These are phyloP conservation scores for Hartigia nigra DNA, from an alignment of 2,888 invertebrate genomes.

Conservation along the genomic window DNA sequence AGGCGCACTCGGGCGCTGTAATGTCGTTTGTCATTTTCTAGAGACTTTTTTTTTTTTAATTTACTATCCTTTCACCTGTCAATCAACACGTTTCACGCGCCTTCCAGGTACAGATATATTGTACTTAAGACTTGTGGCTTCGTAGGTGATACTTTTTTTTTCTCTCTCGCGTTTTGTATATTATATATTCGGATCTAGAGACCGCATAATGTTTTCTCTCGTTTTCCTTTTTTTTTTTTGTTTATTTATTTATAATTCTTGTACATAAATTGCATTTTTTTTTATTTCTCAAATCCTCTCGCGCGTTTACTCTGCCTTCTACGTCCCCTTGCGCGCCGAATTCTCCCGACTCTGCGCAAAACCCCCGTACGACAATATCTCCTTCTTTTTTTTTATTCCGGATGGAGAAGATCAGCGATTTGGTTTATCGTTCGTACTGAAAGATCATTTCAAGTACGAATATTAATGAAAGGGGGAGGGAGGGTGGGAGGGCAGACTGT, in stretches of 20 bases:
- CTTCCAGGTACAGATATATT: slow-evolving; percentile 56
- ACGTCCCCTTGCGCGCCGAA: neutral
- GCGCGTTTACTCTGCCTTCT: neutral
- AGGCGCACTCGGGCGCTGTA: neutral
- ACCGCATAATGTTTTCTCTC: slow-evolving; percentile 43
- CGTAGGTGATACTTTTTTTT: slow-evolving; percentile 37
- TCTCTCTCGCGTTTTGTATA: slow-evolving; percentile 20
- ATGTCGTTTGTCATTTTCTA: neutral
- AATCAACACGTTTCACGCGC: slow-evolving; percentile 28
- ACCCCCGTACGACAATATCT: too few relatives aligned
- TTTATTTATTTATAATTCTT: slow-evolving; percentile 31
- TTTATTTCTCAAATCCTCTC: neutral
- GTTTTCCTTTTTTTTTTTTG: slow-evolving; percentile 36
- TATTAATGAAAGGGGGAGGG: neutral
- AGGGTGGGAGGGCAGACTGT: too few relatives aligned
- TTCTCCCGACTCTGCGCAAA: neutral
- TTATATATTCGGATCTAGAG: slow-evolving; percentile 30
- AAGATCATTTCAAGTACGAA: neutral
- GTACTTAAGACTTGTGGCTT: slow-evolving; percentile 61
- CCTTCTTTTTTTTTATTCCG: neutral
- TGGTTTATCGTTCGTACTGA: neutral
- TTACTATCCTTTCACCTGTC: neutral
- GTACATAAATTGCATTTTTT: slow-evolving; percentile 33
- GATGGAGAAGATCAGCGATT: neutral
- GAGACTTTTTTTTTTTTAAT: slow-evolving; percentile 16